Evolutionary conservation across 2,888 invertebrate genomes (phyloP), one percentile per base, ranked within the genome.

Genomic region (Pollenia amentaria): DNA sequence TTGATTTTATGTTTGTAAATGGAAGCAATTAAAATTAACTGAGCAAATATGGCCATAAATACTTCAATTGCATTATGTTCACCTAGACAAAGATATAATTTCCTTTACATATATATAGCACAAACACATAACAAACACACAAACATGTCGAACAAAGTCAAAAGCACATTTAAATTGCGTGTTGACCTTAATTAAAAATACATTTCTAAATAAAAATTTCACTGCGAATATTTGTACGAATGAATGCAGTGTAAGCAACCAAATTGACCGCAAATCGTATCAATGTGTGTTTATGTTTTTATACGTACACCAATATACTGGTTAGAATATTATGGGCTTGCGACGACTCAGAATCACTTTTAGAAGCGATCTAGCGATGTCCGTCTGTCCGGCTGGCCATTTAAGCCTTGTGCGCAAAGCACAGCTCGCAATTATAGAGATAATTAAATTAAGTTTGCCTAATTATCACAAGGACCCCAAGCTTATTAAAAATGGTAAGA

Each of bases 171-270:
- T 51, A 64, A 84, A 76, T 87, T 75, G 87, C 81, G 65, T 82
- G 87, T 70, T 82, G 81, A 65, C 82, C 76, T 85, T 79, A 85
- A 85, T 87, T 85, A 81, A 81, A 80, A 76, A 76, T 80, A 18
- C 21, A 84, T 87, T 87, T 72, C 46, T 53, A 87, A 67, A 72
- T 73, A 48, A 75, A 75, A 67, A 60, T 67, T 72, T 60, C 0
- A 42, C 8, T 51, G 48, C 9, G 12, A 21, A 55, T 42, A n/a
- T 38, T 46, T 11, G 53, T 51, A 16, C 2, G 4, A 46, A 14
- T 29, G 29, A 29, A 29, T 29, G 29, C 29, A 29, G 29, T 42
- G 42, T 18, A 51, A 12, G 42, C 60, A 60, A 76, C 29, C 55
- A 62, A 77, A 57, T 48, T 72, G 18, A 76, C 77, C 77, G 42